Base-by-base conservation (phyloP, 1,140 invertebrate genomes). In the Drosophila bifasciata region DNA sequence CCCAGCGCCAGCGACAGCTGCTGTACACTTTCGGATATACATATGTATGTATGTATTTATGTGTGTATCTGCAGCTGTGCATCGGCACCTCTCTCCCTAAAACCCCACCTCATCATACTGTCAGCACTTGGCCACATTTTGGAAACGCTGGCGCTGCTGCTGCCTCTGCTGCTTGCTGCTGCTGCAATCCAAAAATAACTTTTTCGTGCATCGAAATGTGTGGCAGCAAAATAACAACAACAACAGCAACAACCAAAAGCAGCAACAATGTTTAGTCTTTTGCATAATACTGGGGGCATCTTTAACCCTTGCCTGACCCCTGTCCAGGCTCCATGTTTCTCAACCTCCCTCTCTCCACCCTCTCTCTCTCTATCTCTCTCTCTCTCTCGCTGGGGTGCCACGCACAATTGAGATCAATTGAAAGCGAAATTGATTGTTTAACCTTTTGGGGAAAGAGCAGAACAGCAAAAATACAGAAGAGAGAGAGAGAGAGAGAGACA, bases 391-490 rank as follows among this genome's bases (percentile, higher is more conserved):
- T 15, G 11, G 5, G 32, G 0, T 9, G 8, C 50, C 41, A 57
- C 32, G 76, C 67, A 76, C 76, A 86, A 86, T 86, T 86, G 78
- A 72, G 71, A 76, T 88, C 83, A 88, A 88, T 88, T 88, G 83
- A 62, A 74, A 74, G 71, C 63, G 51, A 75, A 88, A 81, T 81
- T 88, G 83, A 88, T 88, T 88, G 83, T 52, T 88, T 88, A 81
- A 88, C 83, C 83, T 88, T 53, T 68, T 36, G 3, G 13, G 11
- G 5, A 6, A 16, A 11, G 25, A 44, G 40, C 39, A 43, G n/a
- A 43, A 41, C 8, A 17, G 53, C 8, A 17, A 11, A 16, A 11
- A 36, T 1, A 36, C 9, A 32, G 28, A 9, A 1, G 32, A 51
- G 19, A 19, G 39, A 19, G 40, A 40, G 41, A 7, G 21, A 25